These are phyloP conservation scores for Galerucella pusilla DNA, from an alignment of 2,888 invertebrate genomes.

Conservation along the genomic window DNA sequence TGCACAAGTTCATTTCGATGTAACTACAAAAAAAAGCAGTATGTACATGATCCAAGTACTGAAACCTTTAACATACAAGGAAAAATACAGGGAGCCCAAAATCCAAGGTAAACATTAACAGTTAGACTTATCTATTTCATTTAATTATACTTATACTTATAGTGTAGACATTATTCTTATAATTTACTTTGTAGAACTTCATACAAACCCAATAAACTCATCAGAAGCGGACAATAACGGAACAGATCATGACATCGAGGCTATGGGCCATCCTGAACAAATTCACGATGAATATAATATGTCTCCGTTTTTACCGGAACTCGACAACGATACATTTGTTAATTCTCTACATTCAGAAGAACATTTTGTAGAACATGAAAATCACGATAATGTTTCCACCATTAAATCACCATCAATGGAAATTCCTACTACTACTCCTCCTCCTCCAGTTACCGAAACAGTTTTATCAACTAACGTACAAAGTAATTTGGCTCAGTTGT, in stretches of 20 bases:
- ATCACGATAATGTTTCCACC: slow-evolving; percentile 53
- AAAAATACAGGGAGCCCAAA: slow-evolving; percentile 36
- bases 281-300: slow-evolving; percentile 66
- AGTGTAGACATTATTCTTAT: not conserved
- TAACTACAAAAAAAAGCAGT: slow-evolving; percentile 1
- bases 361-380: slow-evolving; percentile 51
- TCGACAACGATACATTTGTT: slow-evolving; percentile 71
- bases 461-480: not conserved
- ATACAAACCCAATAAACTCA: slow-evolving; percentile 17
- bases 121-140: no score
- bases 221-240: slow-evolving; percentile 10
- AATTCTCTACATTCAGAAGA: slow-evolving; percentile 70
- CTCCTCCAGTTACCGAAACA: not conserved
- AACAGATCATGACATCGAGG: slow-evolving; percentile 19
- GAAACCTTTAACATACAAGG: slow-evolving; percentile 7
- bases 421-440: not conserved
- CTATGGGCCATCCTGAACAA: slow-evolving; percentile 48
- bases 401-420: slow-evolving; percentile 38
- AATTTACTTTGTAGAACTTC: slow-evolving; percentile 22
- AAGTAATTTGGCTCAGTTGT: not conserved
- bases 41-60: slow-evolving; percentile 10
- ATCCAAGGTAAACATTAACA: slow-evolving; percentile 36
- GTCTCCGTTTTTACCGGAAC: slow-evolving; percentile 76
- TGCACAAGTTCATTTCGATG: slow-evolving; percentile 10
- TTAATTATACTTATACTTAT: no score